Conservation (phyloP, 2,888 invertebrate species). For the Callosobruchus maculatus region DNA sequence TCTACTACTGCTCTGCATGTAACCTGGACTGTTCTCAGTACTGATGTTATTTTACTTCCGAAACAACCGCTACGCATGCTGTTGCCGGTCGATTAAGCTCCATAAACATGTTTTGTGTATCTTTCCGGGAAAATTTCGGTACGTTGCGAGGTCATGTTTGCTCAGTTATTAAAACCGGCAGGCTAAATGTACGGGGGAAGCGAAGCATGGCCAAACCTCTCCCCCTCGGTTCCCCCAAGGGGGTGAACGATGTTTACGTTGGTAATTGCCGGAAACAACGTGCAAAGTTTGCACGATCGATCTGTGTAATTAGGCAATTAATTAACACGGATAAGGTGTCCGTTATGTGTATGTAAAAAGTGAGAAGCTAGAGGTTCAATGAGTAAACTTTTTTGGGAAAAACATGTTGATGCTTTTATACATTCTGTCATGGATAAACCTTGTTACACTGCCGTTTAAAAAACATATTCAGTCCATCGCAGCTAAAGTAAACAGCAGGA, state of each 20-base stretch:
- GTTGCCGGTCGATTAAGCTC: neutral
- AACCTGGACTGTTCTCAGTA: no score
- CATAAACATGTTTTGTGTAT: neutral
- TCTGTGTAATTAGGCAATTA: conserved; percentile 40
- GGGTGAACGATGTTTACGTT: conserved; percentile 38
- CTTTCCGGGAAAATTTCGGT: neutral
- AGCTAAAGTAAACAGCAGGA: no score
- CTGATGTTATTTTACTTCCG: neutral
- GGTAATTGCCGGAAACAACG: conserved; percentile 46
- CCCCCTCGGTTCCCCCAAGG: conserved; percentile 19
- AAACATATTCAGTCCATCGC: no score
- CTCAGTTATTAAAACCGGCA: neutral
- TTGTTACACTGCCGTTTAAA: no score
- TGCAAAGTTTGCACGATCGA: conserved; percentile 43
- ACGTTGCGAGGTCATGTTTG: neutral
- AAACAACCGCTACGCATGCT: neutral
- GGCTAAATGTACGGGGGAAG: neutral
- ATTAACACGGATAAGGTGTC: conserved; percentile 31
- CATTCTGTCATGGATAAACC: no score
- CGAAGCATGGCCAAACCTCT: neutral
- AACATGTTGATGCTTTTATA: no score
- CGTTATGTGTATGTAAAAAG: neutral
- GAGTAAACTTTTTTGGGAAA: no score
- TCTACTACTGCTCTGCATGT: no score
- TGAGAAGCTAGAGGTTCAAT: no score